Percentiles rank a stretch among this genome's conserved stretches.
These are phyloP conservation scores for Aromia moschata DNA, from an alignment of 2,888 invertebrate genomes.

Conservation along the genomic window DNA sequence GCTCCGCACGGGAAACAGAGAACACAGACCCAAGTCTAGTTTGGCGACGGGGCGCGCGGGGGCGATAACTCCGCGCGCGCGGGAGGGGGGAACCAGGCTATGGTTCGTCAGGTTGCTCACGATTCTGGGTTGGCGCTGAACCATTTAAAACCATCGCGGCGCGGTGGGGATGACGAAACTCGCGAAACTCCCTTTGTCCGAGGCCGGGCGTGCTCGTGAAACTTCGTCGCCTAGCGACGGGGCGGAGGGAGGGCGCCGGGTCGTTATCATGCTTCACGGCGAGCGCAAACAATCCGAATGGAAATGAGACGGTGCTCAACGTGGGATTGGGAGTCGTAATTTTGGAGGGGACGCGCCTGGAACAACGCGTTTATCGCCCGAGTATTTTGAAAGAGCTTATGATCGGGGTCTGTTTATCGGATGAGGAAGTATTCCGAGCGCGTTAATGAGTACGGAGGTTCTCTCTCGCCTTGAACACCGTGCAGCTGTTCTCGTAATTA, in stretches of 20 bases:
- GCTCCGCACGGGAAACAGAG: constrained; percentile 34
- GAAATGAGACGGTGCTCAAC: constrained; percentile 42
- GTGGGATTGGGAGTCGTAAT: constrained; percentile 27
- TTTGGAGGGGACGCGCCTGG: constrained; percentile 25
- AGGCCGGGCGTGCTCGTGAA: constrained; percentile 35
- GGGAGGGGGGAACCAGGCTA: constrained; percentile 33
- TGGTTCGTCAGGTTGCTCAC: constrained; percentile 37
- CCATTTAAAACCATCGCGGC: constrained; percentile 47
- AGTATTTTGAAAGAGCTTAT: constrained; percentile 36
- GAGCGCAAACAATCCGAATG: constrained; percentile 43
- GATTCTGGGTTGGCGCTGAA: constrained; percentile 42
- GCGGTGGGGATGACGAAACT: constrained; percentile 43
- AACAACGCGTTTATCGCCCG: constrained; percentile 35
- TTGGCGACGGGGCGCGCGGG: constrained; percentile 32
- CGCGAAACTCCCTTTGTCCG: constrained; percentile 47
- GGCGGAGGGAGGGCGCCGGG: constrained; percentile 52
- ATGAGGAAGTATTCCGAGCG: constrained; percentile 16
- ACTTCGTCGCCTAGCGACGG: constrained; percentile 44
- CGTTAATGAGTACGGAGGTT: constrained; percentile 23
- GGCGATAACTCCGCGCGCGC: constrained; percentile 17
- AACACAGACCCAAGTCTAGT: constrained; percentile 37
- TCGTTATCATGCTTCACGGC: constrained; percentile 42
- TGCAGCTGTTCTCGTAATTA: background rate
- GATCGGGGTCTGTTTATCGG: constrained; percentile 31
- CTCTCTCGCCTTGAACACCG: constrained; percentile 22